Evolutionary conservation across 2,888 invertebrate species (phyloP).

Genomic region (Scaptomyza caliginosa): DNA sequence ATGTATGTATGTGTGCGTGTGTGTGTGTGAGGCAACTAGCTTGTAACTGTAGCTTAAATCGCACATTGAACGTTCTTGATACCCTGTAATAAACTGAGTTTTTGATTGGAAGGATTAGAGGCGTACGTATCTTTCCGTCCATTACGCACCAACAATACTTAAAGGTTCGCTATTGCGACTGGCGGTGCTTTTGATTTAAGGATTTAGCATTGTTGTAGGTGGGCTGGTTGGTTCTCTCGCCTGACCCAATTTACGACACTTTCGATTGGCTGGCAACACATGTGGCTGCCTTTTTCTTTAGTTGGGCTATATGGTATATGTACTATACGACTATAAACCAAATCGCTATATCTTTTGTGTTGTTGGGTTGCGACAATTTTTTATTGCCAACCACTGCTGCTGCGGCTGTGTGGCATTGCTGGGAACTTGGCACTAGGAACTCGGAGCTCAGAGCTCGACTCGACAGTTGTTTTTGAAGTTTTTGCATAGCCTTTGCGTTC

Average conservation of each 20-base stretch:
- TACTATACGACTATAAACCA: constrained; percentile 16
- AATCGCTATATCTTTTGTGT: constrained; percentile 40
- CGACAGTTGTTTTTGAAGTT: constrained; percentile 70
- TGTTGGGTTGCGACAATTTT: constrained; percentile 42
- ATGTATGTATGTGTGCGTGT: constrained; percentile 9
- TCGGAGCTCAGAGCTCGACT: not conserved
- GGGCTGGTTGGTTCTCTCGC: constrained; percentile 7
- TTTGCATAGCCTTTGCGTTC: constrained; percentile 51
- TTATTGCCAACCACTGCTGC: constrained; percentile 53
- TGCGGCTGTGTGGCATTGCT: constrained; percentile 56
- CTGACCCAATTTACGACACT: constrained; percentile 75
- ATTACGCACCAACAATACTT: not conserved
- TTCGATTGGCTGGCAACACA: constrained; percentile 67
- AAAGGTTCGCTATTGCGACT: not conserved
- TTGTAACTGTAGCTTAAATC: not conserved
- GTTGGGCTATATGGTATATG: not conserved
- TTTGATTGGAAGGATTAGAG: not conserved
- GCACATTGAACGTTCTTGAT: too few relatives aligned
- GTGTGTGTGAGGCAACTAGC: too few relatives aligned
- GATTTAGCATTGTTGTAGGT: constrained; percentile 16
- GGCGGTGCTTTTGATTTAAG: constrained; percentile 50
- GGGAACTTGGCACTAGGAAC: not conserved
- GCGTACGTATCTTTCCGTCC: not conserved
- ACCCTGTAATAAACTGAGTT: constrained; percentile 14
- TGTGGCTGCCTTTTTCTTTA: constrained; percentile 41